Base-by-base conservation (phyloP, 1,140 invertebrate genomes). In the Geopemphigus sp. region DNA sequence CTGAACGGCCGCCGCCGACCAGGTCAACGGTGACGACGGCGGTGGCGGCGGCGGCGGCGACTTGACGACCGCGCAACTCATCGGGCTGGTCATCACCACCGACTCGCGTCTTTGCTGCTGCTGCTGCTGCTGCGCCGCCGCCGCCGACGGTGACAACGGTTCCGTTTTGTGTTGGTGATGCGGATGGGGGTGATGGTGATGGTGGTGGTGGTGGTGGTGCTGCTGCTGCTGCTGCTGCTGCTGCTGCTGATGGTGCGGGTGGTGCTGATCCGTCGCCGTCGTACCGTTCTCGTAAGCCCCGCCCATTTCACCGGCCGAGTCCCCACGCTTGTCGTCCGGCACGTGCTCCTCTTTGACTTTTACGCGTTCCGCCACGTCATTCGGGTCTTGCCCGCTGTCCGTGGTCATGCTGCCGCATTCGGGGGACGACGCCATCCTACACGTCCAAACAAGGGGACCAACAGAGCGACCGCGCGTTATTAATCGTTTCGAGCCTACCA, bases 61-160 rank as follows among this genome's bases (percentile, higher is more conserved):
- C 74, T 78, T 78, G 57, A 66, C 80, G 19, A 81, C n/a, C n/a
- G n/a, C 72, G 73, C 81, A 63, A 63, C 81, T 78, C 26, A 76
- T 8, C 45, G 73, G 64, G 68, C 81, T 81, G 11, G 76, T 61
- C 26, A 78, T 80, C 22, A 82, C 78, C 26, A 82, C 82, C n/a
- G 82, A 82, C 53, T 81, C 82, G 54, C 81, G 81, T 24, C 82
- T 64, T 14, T 81, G 80, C 29, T 80, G 80, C 50, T 66, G 78
- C 15, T 56, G 50, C 17, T 32, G n/a, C 15, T 56, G 50, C 68
- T 15, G 29, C 32, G 26, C 45, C 47, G 47, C 54, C 26, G 57
- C 11, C 17, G 39, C 24, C 57, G 24, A 47, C 70, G 29, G 45
- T 54, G 54, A 19, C 64, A 24, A 26, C 63, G 61, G 14, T 24